Conservation (phyloP, 1,140 invertebrate species). For the Leptinotarsa undecemlineata region DNA sequence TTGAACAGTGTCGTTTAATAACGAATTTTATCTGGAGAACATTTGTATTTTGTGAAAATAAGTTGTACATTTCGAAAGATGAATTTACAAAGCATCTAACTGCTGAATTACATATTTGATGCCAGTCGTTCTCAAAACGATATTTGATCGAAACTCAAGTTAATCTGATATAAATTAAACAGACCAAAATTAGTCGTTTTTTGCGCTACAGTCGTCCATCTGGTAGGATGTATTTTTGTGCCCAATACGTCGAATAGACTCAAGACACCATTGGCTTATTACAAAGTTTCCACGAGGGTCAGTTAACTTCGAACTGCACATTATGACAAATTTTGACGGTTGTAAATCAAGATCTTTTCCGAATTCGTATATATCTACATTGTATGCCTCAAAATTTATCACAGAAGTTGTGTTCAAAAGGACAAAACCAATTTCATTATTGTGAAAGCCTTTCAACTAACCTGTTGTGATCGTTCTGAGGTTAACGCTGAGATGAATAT, state of each 20-base stretch:
- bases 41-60: too few species aligned
- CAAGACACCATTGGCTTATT: neutral
- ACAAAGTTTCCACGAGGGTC: neutral
- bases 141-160: too few species aligned
- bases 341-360: neutral
- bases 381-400: neutral
- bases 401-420: conserved; percentile 5
- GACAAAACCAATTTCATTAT: neutral
- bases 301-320: neutral
- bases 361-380: neutral
- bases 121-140: too few species aligned
- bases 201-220: neutral
- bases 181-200: neutral
- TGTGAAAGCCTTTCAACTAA: neutral
- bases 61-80: too few species aligned
- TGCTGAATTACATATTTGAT: too few species aligned
- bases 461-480: neutral
- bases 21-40: too few species aligned
- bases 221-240: neutral
- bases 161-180: too few species aligned
- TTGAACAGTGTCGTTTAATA: too few species aligned
- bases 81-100: too few species aligned
- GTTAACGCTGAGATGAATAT: neutral
- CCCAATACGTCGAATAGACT: neutral
- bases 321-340: neutral